Conservation (phyloP, 1,140 invertebrate species). For the Ips nitidus region DNA sequence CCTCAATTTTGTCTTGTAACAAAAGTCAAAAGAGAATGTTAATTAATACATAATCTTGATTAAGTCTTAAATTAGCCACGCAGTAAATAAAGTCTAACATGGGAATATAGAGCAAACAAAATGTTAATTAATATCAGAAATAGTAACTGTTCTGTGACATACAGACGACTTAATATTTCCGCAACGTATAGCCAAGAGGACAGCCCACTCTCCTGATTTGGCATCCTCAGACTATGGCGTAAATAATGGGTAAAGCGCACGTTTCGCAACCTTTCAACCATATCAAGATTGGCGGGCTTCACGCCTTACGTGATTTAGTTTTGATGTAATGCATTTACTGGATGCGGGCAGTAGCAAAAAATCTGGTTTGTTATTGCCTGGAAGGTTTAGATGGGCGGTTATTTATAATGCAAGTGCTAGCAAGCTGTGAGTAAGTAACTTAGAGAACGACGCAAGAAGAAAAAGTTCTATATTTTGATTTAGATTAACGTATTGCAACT, state of each 20-base stretch:
- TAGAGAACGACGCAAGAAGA: background rate
- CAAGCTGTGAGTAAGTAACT: background rate
- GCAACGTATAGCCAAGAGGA: background rate
- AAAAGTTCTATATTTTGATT: too few species aligned
- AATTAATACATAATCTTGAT: too few species aligned
- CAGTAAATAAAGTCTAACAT: too few species aligned
- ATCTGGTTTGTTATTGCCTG: background rate
- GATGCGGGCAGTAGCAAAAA: constrained; percentile 3
- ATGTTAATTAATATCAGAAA: too few species aligned
- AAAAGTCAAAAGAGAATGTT: too few species aligned
- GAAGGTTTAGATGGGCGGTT: background rate
- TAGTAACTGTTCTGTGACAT: too few species aligned
- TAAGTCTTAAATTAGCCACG: too few species aligned
- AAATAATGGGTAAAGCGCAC: constrained; percentile 4
- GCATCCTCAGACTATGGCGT: background rate
- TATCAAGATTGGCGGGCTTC: constrained; percentile 11
- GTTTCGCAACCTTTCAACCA: constrained; percentile 7
- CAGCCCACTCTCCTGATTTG: constrained; percentile 4
- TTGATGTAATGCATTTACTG: constrained; percentile 10
- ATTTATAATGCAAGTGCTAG: background rate
- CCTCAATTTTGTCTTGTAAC: too few species aligned
- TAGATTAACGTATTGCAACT: too few species aligned
- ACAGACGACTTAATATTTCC: too few species aligned
- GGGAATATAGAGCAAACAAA: too few species aligned
- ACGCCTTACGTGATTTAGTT: constrained; percentile 5